Evolutionary conservation across 2,888 invertebrate species (phyloP).

Genomic region (Priocnemis perturbator): DNA sequence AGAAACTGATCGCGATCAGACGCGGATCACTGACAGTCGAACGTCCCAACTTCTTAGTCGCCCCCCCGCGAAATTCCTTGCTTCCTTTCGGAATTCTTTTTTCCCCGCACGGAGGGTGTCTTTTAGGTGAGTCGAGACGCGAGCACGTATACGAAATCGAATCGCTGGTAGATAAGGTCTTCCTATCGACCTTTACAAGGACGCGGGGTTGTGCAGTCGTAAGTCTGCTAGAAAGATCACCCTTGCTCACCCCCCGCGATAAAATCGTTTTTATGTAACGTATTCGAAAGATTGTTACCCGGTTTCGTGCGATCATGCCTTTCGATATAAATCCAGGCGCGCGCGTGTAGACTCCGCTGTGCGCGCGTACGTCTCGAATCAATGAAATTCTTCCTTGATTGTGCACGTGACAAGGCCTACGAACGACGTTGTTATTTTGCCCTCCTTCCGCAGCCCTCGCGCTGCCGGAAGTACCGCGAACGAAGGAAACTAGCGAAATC

Average conservation of each 20-base stretch:
- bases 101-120: not conserved
- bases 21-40: too few species aligned
- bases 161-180: conserved; percentile 22
- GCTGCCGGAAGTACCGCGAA: too few species aligned
- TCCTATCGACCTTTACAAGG: conserved; percentile 13
- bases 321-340: not conserved
- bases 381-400: conserved; percentile 1
- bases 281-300: conserved; percentile 3
- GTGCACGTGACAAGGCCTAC: conserved; percentile 8
- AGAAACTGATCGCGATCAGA: too few species aligned
- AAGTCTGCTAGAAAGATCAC: not conserved
- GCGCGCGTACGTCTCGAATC: not conserved
- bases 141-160: conserved; percentile 30
- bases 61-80: not conserved
- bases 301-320: too few species aligned
- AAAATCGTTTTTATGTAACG: conserved; percentile 6
- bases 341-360: not conserved
- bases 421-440: conserved; percentile 12
- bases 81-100: not conserved
- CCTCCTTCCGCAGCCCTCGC: not conserved
- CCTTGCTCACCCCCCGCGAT: not conserved
- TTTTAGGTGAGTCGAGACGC: conserved; percentile 12
- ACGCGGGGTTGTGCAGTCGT: not conserved
- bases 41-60: not conserved
- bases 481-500: not conserved